A percentile compares a stretch with the other conserved stretches of the same genome.
Evolutionary conservation across 1,140 invertebrate genomes (phyloP).

Genomic region (Pseudomyrmex sp.): DNA sequence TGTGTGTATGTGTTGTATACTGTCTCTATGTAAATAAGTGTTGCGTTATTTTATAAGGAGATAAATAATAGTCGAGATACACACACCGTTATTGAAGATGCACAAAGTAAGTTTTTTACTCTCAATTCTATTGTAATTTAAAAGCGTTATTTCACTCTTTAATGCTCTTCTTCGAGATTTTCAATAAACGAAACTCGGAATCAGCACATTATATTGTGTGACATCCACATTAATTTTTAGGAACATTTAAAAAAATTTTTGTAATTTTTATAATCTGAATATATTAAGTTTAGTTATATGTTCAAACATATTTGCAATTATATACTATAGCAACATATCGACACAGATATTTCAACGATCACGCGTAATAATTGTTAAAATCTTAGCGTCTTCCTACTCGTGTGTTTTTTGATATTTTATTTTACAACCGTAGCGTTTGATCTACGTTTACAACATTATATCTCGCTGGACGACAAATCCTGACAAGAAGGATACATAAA

Average conservation of each 20-base stretch:
- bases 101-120: not conserved
- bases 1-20: not conserved
- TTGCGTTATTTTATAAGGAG: not conserved
- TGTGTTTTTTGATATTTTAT: not conserved
- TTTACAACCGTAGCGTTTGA: too few species aligned
- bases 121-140: not conserved
- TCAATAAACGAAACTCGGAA: not conserved
- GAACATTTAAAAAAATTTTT: not conserved
- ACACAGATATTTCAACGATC: conserved; percentile 1
- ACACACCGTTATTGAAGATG: not conserved
- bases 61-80: not conserved
- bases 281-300: not conserved
- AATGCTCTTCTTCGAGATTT: not conserved
- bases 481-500: conserved; percentile 9
- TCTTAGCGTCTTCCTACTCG: not conserved
- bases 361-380: not conserved
- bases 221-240: not conserved
- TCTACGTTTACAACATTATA: not conserved
- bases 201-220: not conserved
- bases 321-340: not conserved
- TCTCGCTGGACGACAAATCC: too few species aligned
- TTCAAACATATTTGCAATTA: not conserved
- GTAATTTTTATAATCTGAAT: not conserved
- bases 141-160: not conserved
- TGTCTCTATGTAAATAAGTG: not conserved